Base-by-base conservation (phyloP, 2,797 vertebrate species). In the Meriones psammophilus region DNA sequence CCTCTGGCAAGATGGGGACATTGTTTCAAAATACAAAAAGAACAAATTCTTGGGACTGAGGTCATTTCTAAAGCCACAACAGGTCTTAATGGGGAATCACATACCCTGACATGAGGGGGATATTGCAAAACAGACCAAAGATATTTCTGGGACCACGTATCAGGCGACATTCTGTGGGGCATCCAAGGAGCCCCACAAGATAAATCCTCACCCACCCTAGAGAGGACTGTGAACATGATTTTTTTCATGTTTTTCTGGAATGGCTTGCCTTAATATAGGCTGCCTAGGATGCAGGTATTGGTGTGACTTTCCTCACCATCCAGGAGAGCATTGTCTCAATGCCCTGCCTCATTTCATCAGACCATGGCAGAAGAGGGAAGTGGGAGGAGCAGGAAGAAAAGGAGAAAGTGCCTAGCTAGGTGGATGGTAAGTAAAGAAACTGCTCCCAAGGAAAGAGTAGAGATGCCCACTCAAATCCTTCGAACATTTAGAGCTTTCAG, bases 11-110 rank as follows among this genome's bases (percentile, higher is more conserved):
- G 97, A 97, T 26, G 94, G 96, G 94, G 95, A 96, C 97, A 98
- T 98, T 98, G 98, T 98, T 98, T 96, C 77, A 96, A 98, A 98
- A 97, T 90, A 78, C 95, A 97, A 97, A 97, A 97, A 97, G 97
- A 98, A 95, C 28, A 77, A 92, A 90, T 96, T 97, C 94, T 96
- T 85, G 97, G 94, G 84, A 84, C 97, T 98, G 98, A 98, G 96
- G 94, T 98, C 95, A 98, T 96, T 98, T 98, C 96, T 97, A 98
- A 95, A 97, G 93, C 93, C 81, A 97, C 97, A 97, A 88, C 92
- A 80, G 68, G 96, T 95, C 83, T 80, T 86, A 6, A 36, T n/a
- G 76, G 77, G 50, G 87, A 86, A 39, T 39, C 36, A 4, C 64
- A 62, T 22, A n/a, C 24, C 18, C 5, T 4, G 14, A 9, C 26